Base-by-base conservation (phyloP, 2,797 vertebrate genomes). In the Tokudaia tokunoshimensis region DNA sequence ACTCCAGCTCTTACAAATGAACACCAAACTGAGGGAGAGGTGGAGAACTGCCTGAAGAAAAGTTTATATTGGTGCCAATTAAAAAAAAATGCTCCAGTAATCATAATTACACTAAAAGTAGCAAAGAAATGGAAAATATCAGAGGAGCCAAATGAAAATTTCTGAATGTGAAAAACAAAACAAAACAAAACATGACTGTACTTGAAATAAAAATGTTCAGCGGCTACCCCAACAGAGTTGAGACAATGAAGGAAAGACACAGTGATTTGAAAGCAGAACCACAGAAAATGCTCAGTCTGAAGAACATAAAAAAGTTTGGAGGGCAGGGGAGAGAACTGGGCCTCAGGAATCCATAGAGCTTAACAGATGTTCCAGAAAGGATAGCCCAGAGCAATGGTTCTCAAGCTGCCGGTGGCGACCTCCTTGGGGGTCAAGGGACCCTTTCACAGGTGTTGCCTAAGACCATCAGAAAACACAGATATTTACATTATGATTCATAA, bases 161-260 rank as follows among this genome's bases (percentile, higher is more conserved):
- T 80, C 34, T 65, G 75, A 67, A 67, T 63, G 11, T 29, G 50
- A 2, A 70, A 22, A 52, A 70, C 29, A 41, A 89, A n/a, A 13
- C n/a, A 37, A 37, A 29, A 10, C 8, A 67, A 67, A 20, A 22
- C 34, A n/a, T 63, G 41, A 11, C 44, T 65, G 44, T 79, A 52
- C 14, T 79, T 91, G 72, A 89, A 76, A 22, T 41, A 22, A 70
- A 91, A 92, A 57, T 74, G 29, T 82, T 26, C 65, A 63, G 24
- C 20, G 57, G 50, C 9, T n/a, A 26, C 13, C 44, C 74, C 75
- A 89, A 50, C 57, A 50, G 26, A 76, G 34, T 50, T 29, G 44
- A 47, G 22, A 13, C 59, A 90, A 17, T 13, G 19, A n/a, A 78
- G 22, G 31, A 79, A 26, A 79, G 34, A 65, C 9, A 1, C 41